Evolutionary conservation across 2,888 invertebrate species (phyloP).

Genomic region (Tipula helvola): DNA sequence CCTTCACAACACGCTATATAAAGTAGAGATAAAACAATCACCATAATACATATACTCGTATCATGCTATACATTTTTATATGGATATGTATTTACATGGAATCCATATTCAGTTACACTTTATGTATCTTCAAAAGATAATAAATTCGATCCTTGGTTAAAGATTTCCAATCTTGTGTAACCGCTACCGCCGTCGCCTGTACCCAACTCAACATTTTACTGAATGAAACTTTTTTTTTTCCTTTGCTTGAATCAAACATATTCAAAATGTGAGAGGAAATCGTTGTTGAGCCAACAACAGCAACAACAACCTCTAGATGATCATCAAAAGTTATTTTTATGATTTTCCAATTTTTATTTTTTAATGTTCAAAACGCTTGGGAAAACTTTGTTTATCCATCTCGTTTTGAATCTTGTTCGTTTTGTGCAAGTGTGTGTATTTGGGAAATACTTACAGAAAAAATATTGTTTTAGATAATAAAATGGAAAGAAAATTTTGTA

Average conservation of each 20-base stretch:
- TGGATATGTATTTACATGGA: not conserved
- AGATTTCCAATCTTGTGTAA: not conserved
- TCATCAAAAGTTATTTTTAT: not conserved
- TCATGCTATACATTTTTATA: not conserved
- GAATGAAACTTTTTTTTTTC: not conserved
- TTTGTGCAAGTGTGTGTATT: not conserved
- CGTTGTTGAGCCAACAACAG: not conserved
- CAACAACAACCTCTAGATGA: not conserved
- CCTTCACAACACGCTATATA: not conserved
- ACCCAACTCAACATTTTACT: not conserved
- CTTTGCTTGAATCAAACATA: not conserved
- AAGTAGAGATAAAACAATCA: not conserved
- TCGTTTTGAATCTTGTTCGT: not conserved
- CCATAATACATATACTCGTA: not conserved
- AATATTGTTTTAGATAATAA: not conserved
- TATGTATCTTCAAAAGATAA: not conserved
- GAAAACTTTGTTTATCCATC: not conserved
- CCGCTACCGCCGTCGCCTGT: not conserved
- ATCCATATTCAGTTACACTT: not conserved
- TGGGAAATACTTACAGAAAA: not conserved
- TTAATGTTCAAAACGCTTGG: not conserved
- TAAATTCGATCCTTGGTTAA: not conserved
- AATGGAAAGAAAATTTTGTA: not conserved
- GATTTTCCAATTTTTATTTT: not conserved
- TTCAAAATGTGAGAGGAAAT: not conserved